Evolutionary conservation across 2,797 vertebrate species (phyloP), one percentile per base, ranked within the genome.

Genomic region (Enteromius trimaculatus): DNA sequence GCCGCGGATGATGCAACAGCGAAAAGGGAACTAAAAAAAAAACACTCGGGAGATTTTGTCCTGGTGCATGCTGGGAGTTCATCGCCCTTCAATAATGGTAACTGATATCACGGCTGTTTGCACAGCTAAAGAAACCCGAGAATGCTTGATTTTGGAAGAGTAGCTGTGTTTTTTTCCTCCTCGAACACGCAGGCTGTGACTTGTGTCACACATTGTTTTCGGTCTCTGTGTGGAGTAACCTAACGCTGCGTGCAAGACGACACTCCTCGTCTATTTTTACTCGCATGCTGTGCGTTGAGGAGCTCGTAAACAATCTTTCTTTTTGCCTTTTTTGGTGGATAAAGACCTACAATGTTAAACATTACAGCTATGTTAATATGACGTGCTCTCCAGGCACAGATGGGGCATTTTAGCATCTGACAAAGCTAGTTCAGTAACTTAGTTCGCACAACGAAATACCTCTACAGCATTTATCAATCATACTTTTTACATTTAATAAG

Each of bases 1-100:
- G 62, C 86, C 31, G 69, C 31, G 34, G 44, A 84, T 89, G 91
- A 92, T 90, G 92, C 91, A 92, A 90, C 55, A 70, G 83, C 85
- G 0, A 91, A 90, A 86, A 47, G 78, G 86, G 88, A 85, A 64
- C 16, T 11, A 42, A 39, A 62, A 42, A 37, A 62, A 29, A 66
- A 83, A 83, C 55, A 58, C 29, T 64, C 62, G 51, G 68, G 29
- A 70, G 70, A 68, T 75, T 69, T 37, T 62, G 16, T 82, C 64
- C 29, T 26, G 62, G 74, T 87, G 34, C 58, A 42, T 78, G 60
- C 34, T 14, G 39, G 37, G 51, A 76, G 49, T 65, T 72, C 10
- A 34, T 19, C 3, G 13, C 13, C 49, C 16, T 42, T 39, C 53
- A 16, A 66, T 44, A 60, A 71, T 10, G 39, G 71, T 66, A 66